Conservation (phyloP, 1,140 invertebrate genomes). For the Kradibia gibbosae region DNA sequence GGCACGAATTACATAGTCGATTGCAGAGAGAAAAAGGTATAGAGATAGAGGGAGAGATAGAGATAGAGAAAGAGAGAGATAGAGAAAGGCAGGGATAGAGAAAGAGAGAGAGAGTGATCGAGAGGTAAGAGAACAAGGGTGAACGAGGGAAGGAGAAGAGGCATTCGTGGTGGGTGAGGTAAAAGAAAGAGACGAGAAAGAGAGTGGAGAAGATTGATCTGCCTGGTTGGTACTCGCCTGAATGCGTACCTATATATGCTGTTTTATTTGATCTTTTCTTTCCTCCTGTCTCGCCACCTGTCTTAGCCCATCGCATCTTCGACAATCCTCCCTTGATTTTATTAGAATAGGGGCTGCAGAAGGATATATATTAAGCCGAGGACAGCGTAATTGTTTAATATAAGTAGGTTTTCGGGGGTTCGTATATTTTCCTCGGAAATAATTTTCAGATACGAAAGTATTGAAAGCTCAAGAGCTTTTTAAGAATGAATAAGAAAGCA, state of each 20-base stretch:
- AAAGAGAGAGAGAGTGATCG: neutral
- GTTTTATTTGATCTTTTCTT: conserved; percentile 64
- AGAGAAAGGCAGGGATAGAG: neutral
- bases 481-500: no score
- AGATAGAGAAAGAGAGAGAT: conserved; percentile 15
- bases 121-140: neutral
- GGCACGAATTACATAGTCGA: conserved; percentile 55
- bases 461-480: neutral
- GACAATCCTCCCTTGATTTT: conserved; percentile 41
- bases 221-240: conserved; percentile 44
- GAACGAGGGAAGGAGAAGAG: conserved; percentile 22
- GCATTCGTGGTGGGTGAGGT: conserved; percentile 24
- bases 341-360: conserved; percentile 36
- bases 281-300: neutral
- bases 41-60: conserved; percentile 44
- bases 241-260: conserved; percentile 40
- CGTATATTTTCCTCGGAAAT: conserved; percentile 34
- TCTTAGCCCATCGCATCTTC: neutral
- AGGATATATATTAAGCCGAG: neutral
- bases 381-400: neutral
- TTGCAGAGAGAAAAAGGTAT: neutral
- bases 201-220: conserved; percentile 69
- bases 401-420: conserved; percentile 8
- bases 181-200: conserved; percentile 56
- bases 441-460: conserved; percentile 16